Percentiles rank a stretch among this genome's conserved stretches.
Evolutionary conservation across 2,797 vertebrate species (phyloP).

Genomic region (Poeciliopsis paucimaculata): DNA sequence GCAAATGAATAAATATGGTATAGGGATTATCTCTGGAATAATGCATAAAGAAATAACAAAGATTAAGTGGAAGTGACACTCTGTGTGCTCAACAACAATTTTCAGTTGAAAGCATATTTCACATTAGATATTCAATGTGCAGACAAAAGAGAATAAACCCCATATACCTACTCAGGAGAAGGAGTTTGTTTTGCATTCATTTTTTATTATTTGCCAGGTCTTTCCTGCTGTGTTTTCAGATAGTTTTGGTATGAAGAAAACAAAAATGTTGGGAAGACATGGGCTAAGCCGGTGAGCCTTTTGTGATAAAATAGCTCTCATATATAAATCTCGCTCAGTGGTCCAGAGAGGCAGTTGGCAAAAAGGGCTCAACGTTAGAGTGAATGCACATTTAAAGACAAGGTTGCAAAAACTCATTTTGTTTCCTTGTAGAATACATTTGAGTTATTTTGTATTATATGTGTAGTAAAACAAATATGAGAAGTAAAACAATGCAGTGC

Average conservation of each 20-base stretch:
- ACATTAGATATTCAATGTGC: constrained; percentile 55
- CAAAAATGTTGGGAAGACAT: constrained; percentile 9
- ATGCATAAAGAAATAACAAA: constrained; percentile 45
- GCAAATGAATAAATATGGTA: constrained; percentile 68
- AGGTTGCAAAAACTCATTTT: neutral
- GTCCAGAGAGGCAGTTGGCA: neutral
- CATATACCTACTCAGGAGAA: constrained; percentile 36
- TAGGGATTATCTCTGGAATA: constrained; percentile 61
- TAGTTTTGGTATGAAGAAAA: constrained; percentile 14
- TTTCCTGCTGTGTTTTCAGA: constrained; percentile 22
- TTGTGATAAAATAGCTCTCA: neutral
- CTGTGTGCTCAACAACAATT: constrained; percentile 14
- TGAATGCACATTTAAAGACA: neutral
- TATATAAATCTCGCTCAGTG: neutral
- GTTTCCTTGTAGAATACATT: neutral
- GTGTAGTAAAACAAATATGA: neutral
- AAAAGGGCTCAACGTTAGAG: neutral
- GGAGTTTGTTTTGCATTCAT: constrained; percentile 35
- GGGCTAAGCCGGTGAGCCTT: neutral
- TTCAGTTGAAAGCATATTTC: constrained; percentile 56
- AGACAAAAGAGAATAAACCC: constrained; percentile 54
- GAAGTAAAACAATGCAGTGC: neutral
- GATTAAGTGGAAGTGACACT: constrained; percentile 59
- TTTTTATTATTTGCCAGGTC: constrained; percentile 45
- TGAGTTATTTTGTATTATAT: neutral